Percentiles rank a stretch among this genome's conserved stretches.
Conservation (phyloP, 1,140 invertebrate species). For the Papilio polyxenes region DNA sequence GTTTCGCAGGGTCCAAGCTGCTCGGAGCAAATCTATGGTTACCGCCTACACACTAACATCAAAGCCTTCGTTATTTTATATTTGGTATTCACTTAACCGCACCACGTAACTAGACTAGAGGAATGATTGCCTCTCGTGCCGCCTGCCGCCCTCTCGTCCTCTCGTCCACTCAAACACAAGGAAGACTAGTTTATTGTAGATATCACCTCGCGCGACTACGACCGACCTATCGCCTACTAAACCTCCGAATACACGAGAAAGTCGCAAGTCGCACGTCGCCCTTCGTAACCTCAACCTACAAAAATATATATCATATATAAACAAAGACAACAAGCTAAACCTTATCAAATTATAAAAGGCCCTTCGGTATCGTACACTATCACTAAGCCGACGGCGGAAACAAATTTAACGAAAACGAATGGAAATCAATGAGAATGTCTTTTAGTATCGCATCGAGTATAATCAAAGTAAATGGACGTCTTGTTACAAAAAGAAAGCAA, state of each 20-base stretch:
- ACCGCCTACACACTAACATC: constrained; percentile 69
- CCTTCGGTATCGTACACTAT: constrained; percentile 71
- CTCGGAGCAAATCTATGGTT: constrained; percentile 68
- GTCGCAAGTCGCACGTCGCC: constrained; percentile 19
- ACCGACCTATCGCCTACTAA: constrained; percentile 50
- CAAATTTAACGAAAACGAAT: constrained; percentile 57
- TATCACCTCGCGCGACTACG: constrained; percentile 75
- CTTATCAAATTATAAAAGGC: constrained; percentile 77
- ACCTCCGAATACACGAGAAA: constrained; percentile 48
- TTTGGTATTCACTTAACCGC: constrained; percentile 79
- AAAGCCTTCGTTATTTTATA: constrained; percentile 79
- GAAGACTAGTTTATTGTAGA: constrained; percentile 79
- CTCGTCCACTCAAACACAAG: constrained; percentile 71
- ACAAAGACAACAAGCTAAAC: constrained; percentile 77
- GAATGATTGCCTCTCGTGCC: constrained; percentile 77
- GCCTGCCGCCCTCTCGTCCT: constrained; percentile 50
- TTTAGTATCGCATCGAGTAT: constrained; percentile 64
- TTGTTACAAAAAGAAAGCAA: constrained; percentile 39
- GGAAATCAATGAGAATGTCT: constrained; percentile 68
- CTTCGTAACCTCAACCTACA: constrained; percentile 61
- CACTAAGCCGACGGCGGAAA: constrained; percentile 56
- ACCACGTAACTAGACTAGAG: constrained; percentile 80
- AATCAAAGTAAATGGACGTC: constrained; percentile 51
- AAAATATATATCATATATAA: constrained; percentile 78
- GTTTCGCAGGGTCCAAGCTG: constrained; percentile 74